These are phyloP conservation scores for Lophochroa leadbeateri DNA, from an alignment of 2,113 vertebrate species.

Conservation along the genomic window DNA sequence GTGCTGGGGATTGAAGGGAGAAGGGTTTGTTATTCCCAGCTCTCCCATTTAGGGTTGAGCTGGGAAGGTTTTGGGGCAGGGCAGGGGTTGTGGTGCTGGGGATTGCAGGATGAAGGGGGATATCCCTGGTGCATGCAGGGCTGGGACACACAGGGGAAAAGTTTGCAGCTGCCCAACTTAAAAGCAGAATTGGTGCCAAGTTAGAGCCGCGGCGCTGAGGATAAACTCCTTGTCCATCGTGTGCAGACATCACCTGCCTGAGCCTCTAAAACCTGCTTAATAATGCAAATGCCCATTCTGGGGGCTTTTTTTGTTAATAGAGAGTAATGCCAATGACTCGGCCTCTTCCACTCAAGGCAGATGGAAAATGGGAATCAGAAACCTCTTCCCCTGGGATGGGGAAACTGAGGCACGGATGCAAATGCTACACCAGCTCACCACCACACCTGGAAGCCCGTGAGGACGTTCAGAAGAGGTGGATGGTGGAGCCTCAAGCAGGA, in stretches of 20 bases:
- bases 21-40: background rate
- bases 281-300: background rate
- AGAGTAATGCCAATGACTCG: background rate
- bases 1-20: background rate
- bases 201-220: background rate
- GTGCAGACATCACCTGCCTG: rapidly evolving
- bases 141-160: background rate
- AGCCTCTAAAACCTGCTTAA: background rate
- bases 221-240: rapidly evolving
- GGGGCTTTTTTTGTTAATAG: background rate
- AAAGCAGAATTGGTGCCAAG: background rate
- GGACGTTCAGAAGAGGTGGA: background rate
- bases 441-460: background rate
- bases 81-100: too few relatives aligned
- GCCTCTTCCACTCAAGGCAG: background rate
- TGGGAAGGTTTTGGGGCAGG: background rate
- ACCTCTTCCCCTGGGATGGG: background rate
- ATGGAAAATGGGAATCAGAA: rapidly evolving
- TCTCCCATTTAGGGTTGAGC: background rate
- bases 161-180: background rate
- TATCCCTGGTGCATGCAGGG: rapidly evolving
- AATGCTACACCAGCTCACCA: background rate
- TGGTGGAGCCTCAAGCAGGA: rapidly evolving
- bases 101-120: background rate
- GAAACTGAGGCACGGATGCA: background rate